These are phyloP conservation scores for Athene cunicularia DNA, from an alignment of 2,113 vertebrate species.

Conservation along the genomic window DNA sequence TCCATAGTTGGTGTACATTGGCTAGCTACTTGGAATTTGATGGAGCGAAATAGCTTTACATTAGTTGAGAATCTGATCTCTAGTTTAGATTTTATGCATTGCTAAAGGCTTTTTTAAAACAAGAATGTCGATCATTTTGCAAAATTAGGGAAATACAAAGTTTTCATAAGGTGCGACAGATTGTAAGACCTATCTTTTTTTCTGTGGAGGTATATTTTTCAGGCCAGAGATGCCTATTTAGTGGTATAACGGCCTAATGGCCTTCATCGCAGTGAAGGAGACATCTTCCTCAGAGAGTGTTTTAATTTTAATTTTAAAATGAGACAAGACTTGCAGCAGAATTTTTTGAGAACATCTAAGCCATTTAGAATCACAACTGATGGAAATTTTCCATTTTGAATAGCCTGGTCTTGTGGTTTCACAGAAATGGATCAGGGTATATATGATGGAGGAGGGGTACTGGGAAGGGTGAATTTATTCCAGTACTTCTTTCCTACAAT, in stretches of 20 bases:
- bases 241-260: neutral
- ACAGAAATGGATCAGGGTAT: neutral
- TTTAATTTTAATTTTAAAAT: neutral
- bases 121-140: neutral
- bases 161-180: neutral
- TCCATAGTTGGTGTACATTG: neutral
- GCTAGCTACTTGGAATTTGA: neutral
- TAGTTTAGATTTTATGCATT: neutral
- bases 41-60: neutral
- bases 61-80: neutral
- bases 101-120: neutral
- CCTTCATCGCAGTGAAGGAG: neutral
- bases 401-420: neutral
- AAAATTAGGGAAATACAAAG: neutral
- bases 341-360: neutral
- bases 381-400: neutral
- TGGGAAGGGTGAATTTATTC: neutral
- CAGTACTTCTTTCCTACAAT: neutral
- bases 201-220: neutral
- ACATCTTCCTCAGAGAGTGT: neutral
- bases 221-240: neutral
- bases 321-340: neutral
- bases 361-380: neutral
- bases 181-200: neutral
- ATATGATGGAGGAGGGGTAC: neutral